Percentiles rank a stretch among this genome's conserved stretches.
Evolutionary conservation across 2,113 vertebrate species (phyloP).

Genomic region (Engystomops pustulosus): DNA sequence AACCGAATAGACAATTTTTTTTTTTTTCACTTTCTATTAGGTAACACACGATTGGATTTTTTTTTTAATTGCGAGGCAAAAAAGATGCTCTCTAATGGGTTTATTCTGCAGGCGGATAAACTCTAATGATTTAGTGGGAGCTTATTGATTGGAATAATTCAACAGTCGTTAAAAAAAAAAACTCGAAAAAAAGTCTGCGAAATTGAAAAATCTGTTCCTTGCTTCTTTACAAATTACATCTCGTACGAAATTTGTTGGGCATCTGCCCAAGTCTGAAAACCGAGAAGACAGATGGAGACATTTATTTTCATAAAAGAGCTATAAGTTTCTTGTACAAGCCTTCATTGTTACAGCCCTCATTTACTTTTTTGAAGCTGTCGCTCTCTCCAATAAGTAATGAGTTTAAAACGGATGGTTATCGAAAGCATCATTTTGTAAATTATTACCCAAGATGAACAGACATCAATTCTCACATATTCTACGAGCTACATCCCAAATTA

Average conservation of each 20-base stretch:
- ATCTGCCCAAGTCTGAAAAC: conserved; percentile 51
- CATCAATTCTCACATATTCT: conserved; percentile 37
- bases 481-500: background rate
- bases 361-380: conserved; percentile 51
- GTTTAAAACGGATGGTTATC: conserved; percentile 55
- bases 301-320: conserved; percentile 57
- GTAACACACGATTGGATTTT: conserved; percentile 39
- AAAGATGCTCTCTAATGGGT: conserved; percentile 36
- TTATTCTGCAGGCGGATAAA: conserved; percentile 49
- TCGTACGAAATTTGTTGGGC: conserved; percentile 50
- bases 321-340: conserved; percentile 55
- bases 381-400: conserved; percentile 53
- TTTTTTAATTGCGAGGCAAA: conserved; percentile 26
- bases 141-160: conserved; percentile 54
- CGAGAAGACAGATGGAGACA: conserved; percentile 56
- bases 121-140: conserved; percentile 47
- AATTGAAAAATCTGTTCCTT: conserved; percentile 57
- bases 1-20: conserved; percentile 5
- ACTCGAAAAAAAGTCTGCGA: conserved; percentile 52
- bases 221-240: conserved; percentile 56
- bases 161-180: conserved; percentile 58
- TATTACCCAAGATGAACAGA: conserved; percentile 40
- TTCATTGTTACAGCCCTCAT: conserved; percentile 55
- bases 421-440: conserved; percentile 56
- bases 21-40: conserved; percentile 18